Evolutionary conservation across 2,113 vertebrate species (phyloP), one percentile per base, ranked within the genome.

Genomic region (Camarhynchus parvulus): DNA sequence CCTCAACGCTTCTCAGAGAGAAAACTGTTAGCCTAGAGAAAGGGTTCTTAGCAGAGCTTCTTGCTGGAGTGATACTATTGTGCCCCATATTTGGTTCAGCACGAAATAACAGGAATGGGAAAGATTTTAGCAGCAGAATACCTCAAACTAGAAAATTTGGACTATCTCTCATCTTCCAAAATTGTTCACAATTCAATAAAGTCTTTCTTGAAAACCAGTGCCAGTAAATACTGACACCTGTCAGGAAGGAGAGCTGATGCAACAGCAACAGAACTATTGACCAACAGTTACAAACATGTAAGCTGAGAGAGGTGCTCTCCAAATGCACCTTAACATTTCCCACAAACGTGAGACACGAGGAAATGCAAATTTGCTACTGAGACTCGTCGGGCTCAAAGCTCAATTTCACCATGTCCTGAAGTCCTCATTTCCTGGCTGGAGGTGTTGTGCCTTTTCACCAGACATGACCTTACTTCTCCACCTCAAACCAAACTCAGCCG

Each of bases 331-430:
- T 46, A 46, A 31, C 8, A 16, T 47, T 17, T 82, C 10, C 28
- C 0, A 0, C 49, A 73, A 37, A 61, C 2, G 11, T 3, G 39
- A 69, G 59, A 64, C 10, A 30, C 5, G 7, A 67, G 17, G 53
- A 66, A 90, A 58, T 2, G 15, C 16, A 53, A 18, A 31, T 49
- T 62, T 66, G 20, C 27, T 41, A 15, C 19, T 11, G 39, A 73
- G 30, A 39, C 6, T 49, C 63, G 22, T 73, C 37, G 50, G 28
- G 25, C 25, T 83, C 15, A 35, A 49, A 37, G 0, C 1, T n/a
- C n/a, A 41, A 20, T 55, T 86, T 46, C 37, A 27, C 17, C 6
- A 7, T 4, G 9, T 64, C 37, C 21, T 8, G 7, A 77, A 12
- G 13, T 56, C 42, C 42, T 53, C 1, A 30, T 41, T 73, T 91